Conservation (phyloP, 2,797 vertebrate species). For the Myotis findleyi region DNA sequence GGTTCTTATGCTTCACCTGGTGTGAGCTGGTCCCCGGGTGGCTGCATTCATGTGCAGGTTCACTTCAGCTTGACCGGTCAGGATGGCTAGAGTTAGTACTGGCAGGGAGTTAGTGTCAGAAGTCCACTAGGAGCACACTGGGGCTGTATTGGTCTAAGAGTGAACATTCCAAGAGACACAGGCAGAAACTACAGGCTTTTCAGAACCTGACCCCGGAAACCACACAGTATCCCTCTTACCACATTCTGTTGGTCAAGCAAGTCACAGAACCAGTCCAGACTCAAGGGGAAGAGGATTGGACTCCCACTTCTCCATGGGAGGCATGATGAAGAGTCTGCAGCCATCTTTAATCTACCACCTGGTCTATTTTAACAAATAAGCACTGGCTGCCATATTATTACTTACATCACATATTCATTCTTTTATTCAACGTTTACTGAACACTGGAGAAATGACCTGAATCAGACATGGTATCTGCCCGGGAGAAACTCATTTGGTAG, state of each 20-base stretch:
- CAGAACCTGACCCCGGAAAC: neutral
- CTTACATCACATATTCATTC: neutral
- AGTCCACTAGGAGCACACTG: neutral
- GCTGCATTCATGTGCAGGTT: neutral
- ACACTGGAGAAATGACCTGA: neutral
- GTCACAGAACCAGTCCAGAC: neutral
- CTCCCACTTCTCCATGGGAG: neutral
- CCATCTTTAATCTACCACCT: neutral
- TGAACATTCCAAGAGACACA: neutral
- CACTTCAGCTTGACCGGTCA: neutral
- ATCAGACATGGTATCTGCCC: neutral
- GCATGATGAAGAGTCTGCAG: neutral
- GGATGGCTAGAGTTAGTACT: neutral
- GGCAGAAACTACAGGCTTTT: neutral
- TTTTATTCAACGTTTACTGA: neutral
- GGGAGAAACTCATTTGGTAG: neutral
- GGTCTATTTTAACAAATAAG: neutral
- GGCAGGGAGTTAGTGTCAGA: neutral
- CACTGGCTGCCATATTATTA: neutral
- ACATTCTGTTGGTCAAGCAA: neutral
- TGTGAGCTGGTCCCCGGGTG: neutral
- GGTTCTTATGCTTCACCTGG: neutral
- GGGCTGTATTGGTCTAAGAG: neutral
- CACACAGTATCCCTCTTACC: neutral
- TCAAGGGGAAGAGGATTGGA: neutral